These are phyloP conservation scores for Mobula birostris DNA, from an alignment of 2,113 vertebrate species.

Conservation along the genomic window DNA sequence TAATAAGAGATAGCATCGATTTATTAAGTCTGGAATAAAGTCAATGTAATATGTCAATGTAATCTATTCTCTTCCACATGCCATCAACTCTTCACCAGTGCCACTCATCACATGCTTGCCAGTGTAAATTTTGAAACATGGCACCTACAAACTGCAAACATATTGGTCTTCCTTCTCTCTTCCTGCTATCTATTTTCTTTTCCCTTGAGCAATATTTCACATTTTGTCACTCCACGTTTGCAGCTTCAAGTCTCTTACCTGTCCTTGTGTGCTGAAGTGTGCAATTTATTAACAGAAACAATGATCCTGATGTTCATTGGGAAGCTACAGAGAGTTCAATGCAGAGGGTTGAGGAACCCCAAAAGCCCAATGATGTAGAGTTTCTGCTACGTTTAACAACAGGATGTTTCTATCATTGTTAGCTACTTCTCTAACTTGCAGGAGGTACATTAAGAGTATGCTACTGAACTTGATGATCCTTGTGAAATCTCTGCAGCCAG, in stretches of 20 bases:
- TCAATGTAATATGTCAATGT: too few species aligned
- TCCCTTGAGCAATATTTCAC: not conserved
- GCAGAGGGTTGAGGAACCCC: not conserved
- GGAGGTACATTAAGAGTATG: too few species aligned
- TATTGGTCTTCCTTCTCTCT: not conserved
- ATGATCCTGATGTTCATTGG: too few species aligned
- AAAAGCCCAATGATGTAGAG: not conserved
- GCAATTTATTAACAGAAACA: too few species aligned
- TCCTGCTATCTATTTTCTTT: not conserved
- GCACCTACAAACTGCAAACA: not conserved
- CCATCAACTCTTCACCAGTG: too few species aligned
- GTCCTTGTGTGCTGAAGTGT: not conserved
- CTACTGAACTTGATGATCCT: too few species aligned
- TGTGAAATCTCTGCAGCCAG: too few species aligned
- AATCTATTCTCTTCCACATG: too few species aligned
- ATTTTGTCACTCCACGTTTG: not conserved
- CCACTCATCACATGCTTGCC: too few species aligned
- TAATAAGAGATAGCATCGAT: not conserved
- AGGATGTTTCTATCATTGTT: not conserved
- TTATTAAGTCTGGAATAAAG: not conserved
- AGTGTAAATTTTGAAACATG: not conserved
- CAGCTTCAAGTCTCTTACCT: not conserved
- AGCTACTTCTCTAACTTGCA: not conserved
- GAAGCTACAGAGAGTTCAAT: too few species aligned
- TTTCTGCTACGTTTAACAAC: not conserved